Conservation (phyloP, 2,797 vertebrate genomes). For the Scomberomorus guttatus region DNA sequence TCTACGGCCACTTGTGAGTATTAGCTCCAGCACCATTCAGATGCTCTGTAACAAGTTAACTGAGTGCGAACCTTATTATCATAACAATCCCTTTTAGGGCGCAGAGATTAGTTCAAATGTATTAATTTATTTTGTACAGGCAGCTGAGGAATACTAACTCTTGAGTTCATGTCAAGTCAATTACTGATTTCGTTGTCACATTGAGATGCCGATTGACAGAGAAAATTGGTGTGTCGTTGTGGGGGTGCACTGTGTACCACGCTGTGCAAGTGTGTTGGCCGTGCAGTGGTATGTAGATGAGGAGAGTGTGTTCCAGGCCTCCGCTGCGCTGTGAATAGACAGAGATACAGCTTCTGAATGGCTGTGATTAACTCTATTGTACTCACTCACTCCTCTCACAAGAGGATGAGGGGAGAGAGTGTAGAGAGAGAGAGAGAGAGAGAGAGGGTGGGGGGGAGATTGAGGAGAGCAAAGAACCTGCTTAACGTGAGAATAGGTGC, state of each 20-base stretch:
- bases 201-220: slow-evolving; percentile 39
- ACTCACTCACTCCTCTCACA: slow-evolving; percentile 79
- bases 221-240: slow-evolving; percentile 39
- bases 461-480: slow-evolving; percentile 48
- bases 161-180: slow-evolving; percentile 62
- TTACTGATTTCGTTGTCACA: slow-evolving; percentile 47
- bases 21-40: slow-evolving; percentile 24
- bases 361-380: slow-evolving; percentile 90
- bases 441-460: neutral
- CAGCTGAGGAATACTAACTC: slow-evolving; percentile 37
- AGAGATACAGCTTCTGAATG: slow-evolving; percentile 89
- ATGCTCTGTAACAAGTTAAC: slow-evolving; percentile 20
- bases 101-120: slow-evolving; percentile 46
- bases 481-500: slow-evolving; percentile 52
- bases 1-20: slow-evolving; percentile 95
- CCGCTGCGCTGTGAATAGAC: slow-evolving; percentile 76
- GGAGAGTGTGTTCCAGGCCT: slow-evolving; percentile 78
- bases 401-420: slow-evolving; percentile 53
- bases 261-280: slow-evolving; percentile 51
- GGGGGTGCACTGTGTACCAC: slow-evolving; percentile 8
- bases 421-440: neutral
- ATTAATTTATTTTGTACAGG: slow-evolving; percentile 47
- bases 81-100: slow-evolving; percentile 30
- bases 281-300: slow-evolving; percentile 74
- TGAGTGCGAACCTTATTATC: slow-evolving; percentile 35